phyloP scores from a whole-genome alignment of 2,797 vertebrate genomes.

The Sylvia borin region DNA sequence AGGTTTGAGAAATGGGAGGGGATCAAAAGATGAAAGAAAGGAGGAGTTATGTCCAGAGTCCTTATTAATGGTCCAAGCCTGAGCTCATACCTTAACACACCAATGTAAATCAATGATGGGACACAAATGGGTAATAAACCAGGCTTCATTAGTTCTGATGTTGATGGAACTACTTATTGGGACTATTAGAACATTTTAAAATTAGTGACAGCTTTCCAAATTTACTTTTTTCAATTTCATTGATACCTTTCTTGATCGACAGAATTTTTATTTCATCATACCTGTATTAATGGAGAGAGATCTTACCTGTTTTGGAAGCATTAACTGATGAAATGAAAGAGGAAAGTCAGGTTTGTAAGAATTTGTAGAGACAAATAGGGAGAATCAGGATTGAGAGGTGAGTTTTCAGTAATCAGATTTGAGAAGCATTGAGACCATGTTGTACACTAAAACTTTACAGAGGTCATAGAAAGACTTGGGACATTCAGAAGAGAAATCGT shows the following conservation, averaged over 20 bases:
- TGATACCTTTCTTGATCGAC: background rate
- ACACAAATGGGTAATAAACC: background rate
- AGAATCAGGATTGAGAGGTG: background rate
- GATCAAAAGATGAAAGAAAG: background rate
- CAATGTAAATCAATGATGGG: background rate
- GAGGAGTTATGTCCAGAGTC: background rate
- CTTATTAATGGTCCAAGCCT: background rate
- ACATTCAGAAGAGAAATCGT: background rate
- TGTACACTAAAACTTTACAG: background rate
- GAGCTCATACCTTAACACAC: background rate
- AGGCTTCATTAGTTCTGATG: background rate
- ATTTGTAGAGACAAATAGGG: background rate
- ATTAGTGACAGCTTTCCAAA: background rate
- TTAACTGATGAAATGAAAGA: background rate
- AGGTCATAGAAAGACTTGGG: background rate
- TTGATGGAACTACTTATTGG: background rate
- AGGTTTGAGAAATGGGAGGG: background rate
- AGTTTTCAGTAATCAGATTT: background rate
- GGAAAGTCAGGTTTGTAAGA: background rate
- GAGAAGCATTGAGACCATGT: background rate
- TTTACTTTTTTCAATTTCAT: background rate
- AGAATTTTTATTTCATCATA: background rate
- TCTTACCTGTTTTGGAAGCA: background rate
- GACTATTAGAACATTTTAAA: background rate
- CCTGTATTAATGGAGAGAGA: background rate